These are phyloP conservation scores for Tipula unca DNA, from an alignment of 2,888 invertebrate species.

Conservation along the genomic window DNA sequence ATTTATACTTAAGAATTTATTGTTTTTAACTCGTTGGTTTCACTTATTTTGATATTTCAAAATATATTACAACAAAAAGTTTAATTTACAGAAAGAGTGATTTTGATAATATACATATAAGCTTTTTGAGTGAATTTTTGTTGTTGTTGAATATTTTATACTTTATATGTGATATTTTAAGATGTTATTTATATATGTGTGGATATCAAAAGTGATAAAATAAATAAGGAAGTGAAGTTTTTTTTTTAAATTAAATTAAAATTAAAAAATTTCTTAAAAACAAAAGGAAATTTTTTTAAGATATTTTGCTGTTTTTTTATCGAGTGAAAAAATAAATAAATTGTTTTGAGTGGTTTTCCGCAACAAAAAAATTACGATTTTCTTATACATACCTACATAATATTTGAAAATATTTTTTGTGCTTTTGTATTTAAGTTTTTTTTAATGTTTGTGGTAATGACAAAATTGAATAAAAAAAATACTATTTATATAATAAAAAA, in stretches of 20 bases:
- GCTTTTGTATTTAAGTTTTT: not conserved
- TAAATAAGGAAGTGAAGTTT: slow-evolving; percentile 16
- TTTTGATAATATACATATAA: not conserved
- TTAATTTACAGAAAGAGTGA: not conserved
- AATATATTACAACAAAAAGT: not conserved
- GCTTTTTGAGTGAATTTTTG: not conserved
- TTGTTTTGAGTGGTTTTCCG: not conserved
- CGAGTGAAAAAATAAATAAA: not conserved
- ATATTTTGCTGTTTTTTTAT: not conserved
- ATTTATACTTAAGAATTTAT: not conserved
- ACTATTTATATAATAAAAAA: not conserved
- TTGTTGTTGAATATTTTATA: not conserved
- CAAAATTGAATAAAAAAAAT: not conserved
- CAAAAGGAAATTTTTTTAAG: no score
- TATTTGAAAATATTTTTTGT: not conserved
- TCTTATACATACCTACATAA: not conserved
- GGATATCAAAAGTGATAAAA: slow-evolving; percentile 10
- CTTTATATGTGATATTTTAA: not conserved
- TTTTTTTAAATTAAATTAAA: not conserved
- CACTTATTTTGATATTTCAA: not conserved
- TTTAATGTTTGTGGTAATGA: slow-evolving; percentile 18
- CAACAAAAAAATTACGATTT: not conserved
- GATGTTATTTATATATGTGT: not conserved
- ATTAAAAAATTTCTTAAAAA: not conserved
- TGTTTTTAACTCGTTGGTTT: not conserved